Evolutionary conservation across 2,113 vertebrate species (phyloP).

Genomic region (Protobothrops flavoviridis): DNA sequence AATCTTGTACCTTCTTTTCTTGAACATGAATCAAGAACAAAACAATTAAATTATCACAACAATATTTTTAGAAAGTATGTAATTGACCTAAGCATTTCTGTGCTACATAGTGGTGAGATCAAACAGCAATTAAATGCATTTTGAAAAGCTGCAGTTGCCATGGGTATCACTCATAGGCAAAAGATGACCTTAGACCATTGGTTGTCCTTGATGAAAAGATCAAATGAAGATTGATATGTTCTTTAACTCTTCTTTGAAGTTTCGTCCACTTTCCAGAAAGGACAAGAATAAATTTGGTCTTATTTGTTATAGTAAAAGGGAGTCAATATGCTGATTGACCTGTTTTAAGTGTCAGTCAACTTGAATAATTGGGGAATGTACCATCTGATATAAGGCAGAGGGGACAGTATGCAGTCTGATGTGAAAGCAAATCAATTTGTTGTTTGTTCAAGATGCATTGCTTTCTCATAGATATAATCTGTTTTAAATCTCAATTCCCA

Average conservation of each 20-base stretch:
- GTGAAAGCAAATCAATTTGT: neutral
- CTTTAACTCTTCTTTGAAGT: neutral
- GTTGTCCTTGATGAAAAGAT: neutral
- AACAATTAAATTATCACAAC: neutral
- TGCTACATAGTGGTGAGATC: neutral
- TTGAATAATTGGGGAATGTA: neutral
- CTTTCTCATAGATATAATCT: neutral
- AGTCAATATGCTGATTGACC: neutral
- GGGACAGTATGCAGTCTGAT: neutral
- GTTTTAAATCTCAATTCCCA: neutral
- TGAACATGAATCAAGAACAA: neutral
- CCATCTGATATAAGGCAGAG: neutral
- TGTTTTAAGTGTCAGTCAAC: neutral
- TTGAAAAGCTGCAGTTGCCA: neutral
- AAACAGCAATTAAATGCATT: neutral
- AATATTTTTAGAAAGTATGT: neutral
- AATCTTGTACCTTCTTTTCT: neutral
- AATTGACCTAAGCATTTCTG: neutral
- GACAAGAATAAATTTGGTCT: neutral
- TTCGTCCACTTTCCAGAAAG: neutral
- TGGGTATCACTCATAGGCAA: neutral
- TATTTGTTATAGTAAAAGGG: neutral
- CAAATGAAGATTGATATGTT: neutral
- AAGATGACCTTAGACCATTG: neutral
- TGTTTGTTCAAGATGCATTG: neutral